Evolutionary conservation across 2,113 vertebrate genomes (phyloP), one percentile per base, ranked within the genome.

Genomic region (Alethe castanea): DNA sequence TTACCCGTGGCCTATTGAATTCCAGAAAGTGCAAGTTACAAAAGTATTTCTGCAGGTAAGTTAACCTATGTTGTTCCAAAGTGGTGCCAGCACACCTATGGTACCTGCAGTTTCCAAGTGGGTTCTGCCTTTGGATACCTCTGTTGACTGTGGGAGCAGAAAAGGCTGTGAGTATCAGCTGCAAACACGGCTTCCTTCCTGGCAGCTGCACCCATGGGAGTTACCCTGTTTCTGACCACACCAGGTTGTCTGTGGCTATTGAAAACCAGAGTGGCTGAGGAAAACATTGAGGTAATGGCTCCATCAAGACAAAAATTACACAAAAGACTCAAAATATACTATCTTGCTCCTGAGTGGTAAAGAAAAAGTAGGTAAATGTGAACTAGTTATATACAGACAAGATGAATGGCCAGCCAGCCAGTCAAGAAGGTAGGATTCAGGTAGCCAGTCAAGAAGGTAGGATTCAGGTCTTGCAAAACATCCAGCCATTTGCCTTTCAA

Each of bases 181-280:
- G 59, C 50, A 62, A 92, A 80, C 74, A 73, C 2, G 0, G 59
- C 47, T 52, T 90, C 74, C 67, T 69, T 77, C 53, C 86, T 73
- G 50, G 72, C 87, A 94, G 88, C 85, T 80, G 62, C 76, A 61
- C 67, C 3, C 16, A 54, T 42, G 82, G 92, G 82, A 94, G 94
- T 88, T 36, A 52, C 92, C 71, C 67, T 12, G 23, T 56, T 88
- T 62, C 70, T 69, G 57, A 86, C n/a, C 62, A 57, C 26, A 90
- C 48, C 45, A 42, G n/a, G 3, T 5, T 44, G 48, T 20, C 29
- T 59, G 56, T 54, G 42, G 59, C 50, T 29, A 19, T 1, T 82
- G 26, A 42, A 88, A 92, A 73, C 15, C 15, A 26, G 2, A 61
- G 11, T 19, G 42, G 31, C 59, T 48, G 31, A 11, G 26, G 15